Evolutionary conservation across 2,113 vertebrate species (phyloP), one percentile per base, ranked within the genome.

Genomic region (Halichoerus grypus): DNA sequence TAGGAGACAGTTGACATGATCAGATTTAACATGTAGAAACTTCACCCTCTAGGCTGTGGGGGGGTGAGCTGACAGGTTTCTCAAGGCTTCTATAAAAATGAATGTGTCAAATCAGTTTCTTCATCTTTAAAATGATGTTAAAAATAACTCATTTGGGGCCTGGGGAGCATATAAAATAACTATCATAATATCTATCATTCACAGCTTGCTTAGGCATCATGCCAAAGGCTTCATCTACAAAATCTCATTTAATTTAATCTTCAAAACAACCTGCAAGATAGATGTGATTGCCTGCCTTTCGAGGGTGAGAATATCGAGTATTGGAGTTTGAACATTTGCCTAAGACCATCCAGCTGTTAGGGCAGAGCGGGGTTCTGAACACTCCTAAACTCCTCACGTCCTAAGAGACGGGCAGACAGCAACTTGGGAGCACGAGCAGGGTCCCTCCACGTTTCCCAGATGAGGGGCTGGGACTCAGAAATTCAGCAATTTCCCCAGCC

Each of bases 381-480:
- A 21, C 5, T 24, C 39, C 4, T 22, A 3, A 8, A 12, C 8
- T 3, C 65, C 63, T 14, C 46, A 1, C 4, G 7, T 8, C 59
- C 53, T 0, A 16, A 42, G 51, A 18, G 3, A 4, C 0, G 0
- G 1, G 8, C 0, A 0, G 5, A 33, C 6, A 1, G 5, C 0
- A 3, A 3, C 6, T 24, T 5, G 4, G 1, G 4, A 16, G 33
- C 1, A 4, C 1, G 0, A 14, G 71, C 16, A 8, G 24, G 1
- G 7, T 12, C 26, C 0, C 5, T 2, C 3, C 7, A 2, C 8
- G 0, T 42, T 8, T 55, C n/a, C 33, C 18, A 18, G 33, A 5
- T 2, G 13, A 84, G 49, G 13, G 7, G 28, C 31, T 6, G 72
- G 65, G 53, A 10, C 36, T n/a, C 22, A 1, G 24, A 42, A 33